Percentiles rank a stretch among this genome's conserved stretches.
These are phyloP conservation scores for Callipepla californica DNA, from an alignment of 2,113 vertebrate species.

Conservation along the genomic window DNA sequence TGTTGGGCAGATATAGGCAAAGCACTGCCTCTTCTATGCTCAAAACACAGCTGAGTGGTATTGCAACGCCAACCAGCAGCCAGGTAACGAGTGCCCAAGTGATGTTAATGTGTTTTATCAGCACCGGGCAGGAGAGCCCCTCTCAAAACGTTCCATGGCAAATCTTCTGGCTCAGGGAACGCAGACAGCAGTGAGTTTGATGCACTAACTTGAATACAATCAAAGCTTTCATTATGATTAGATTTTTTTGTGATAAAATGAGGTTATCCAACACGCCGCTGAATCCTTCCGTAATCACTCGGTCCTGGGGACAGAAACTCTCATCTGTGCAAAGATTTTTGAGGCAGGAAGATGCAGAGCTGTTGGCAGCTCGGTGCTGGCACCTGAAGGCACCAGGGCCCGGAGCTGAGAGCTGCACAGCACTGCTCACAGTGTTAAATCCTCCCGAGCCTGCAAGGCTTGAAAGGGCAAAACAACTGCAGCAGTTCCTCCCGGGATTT, in stretches of 20 bases:
- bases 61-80: neutral
- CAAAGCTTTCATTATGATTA: neutral
- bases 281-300: neutral
- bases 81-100: neutral
- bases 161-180: neutral
- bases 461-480: neutral
- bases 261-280: neutral
- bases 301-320: neutral
- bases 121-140: neutral
- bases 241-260: neutral
- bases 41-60: neutral
- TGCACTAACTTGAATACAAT: neutral
- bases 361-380: neutral
- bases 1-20: neutral
- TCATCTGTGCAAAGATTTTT: neutral
- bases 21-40: neutral
- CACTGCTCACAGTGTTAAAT: neutral
- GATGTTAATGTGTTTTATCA: neutral
- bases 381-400: neutral
- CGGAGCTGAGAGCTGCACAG: neutral
- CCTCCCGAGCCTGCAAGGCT: neutral
- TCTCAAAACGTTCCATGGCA: neutral
- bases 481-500: constrained; percentile 1
- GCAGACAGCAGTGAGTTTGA: neutral
- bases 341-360: neutral